phyloP scores from a whole-genome alignment of 1,140 invertebrate species.

The Drosophila neocordata region DNA sequence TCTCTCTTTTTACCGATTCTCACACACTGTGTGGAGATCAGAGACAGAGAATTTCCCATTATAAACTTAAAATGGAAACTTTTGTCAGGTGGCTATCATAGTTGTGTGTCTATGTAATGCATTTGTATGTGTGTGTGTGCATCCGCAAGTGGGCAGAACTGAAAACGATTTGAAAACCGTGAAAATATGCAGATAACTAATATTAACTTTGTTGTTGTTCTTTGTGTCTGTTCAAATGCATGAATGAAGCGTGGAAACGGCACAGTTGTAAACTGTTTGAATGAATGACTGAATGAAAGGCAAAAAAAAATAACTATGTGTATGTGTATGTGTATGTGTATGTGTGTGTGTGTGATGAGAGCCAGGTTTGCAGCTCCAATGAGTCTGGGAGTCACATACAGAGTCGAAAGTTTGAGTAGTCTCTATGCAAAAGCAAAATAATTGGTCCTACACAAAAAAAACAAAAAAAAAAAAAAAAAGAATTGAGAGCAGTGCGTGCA shows the following conservation, averaged over 20 bases:
- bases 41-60: slow-evolving; percentile 43
- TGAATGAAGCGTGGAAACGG: slow-evolving; percentile 72
- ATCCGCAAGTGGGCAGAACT: slow-evolving; percentile 71
- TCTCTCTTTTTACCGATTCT: neutral
- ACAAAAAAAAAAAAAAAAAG: neutral
- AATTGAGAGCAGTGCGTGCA: slow-evolving; percentile 61
- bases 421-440: slow-evolving; percentile 49
- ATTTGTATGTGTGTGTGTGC: slow-evolving; percentile 34
- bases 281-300: slow-evolving; percentile 5
- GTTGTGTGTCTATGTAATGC: slow-evolving; percentile 19
- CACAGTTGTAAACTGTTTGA: slow-evolving; percentile 52
- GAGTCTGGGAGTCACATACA: slow-evolving; percentile 18
- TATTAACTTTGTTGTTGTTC: slow-evolving; percentile 59
- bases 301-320: neutral
- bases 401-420: neutral
- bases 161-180: slow-evolving; percentile 65
- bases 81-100: slow-evolving; percentile 57
- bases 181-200: slow-evolving; percentile 81
- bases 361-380: slow-evolving; percentile 36
- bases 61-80: slow-evolving; percentile 47
- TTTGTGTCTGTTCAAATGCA: slow-evolving; percentile 67
- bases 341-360: neutral
- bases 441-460: slow-evolving; percentile 41
- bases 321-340: neutral
- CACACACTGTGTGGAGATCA: neutral